Evolutionary conservation across 2,113 vertebrate genomes (phyloP), one percentile per base, ranked within the genome.

Genomic region (Apteryx owenii): DNA sequence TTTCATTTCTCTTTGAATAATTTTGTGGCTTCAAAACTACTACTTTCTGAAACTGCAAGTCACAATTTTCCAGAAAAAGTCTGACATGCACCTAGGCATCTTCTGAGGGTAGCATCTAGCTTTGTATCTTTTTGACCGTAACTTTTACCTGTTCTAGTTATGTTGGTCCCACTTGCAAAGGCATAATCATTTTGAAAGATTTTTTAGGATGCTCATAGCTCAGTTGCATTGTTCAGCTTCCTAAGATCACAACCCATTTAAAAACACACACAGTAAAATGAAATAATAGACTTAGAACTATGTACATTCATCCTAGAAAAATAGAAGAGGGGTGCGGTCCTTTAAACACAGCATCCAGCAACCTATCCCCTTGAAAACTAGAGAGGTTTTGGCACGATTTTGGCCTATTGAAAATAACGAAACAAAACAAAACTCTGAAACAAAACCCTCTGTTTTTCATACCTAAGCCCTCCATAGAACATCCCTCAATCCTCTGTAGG

Each of bases 1-100:
- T 66, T 96, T 95, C 88, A 72, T 94, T 91, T 87, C 29, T 75
- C 61, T 95, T 90, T 86, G 77, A 89, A 83, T 80, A 96, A 90
- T 87, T 89, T 90, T 64, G 17, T 89, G 42, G 46, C 29, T 70
- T 70, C 31, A 60, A 48, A 80, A 60, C 28, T 64, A 36, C 54
- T 92, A 68, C 40, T n/a, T 46, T 70, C 42, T 91, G 89, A 93
- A 96, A 75, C 72, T 9, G 50, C 19, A 70, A 90, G 78, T 88
- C 84, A 70, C 33, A 96, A 23, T 96, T 93, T 91, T 83, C 56
- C 60, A 71, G 73, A 88, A 89, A 70, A 91, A 42, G 12, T 69
- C 80, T 87, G 78, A 60, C 36, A 72, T 2, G 5, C 17, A 76
- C 48, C 31, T 72, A 40, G n/a, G 38, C 17, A 25, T 53, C 61